phyloP scores from a whole-genome alignment of 35 echinoderm and acorn worm genomes.

The Eucidaris tribuloides region DNA sequence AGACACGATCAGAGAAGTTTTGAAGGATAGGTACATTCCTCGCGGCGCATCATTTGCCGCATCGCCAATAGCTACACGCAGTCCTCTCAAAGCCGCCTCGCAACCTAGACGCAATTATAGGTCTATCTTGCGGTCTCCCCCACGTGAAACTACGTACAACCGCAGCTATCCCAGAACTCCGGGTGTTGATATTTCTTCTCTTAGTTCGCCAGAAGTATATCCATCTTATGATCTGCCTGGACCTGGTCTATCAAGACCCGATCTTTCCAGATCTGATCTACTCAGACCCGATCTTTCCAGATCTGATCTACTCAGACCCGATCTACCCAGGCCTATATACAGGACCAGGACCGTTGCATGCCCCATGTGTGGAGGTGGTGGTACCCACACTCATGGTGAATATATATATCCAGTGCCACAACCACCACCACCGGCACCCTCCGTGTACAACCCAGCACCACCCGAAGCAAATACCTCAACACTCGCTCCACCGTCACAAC shows the following conservation, averaged over 20 bases:
- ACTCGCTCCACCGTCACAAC: neutral
- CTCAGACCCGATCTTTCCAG: neutral
- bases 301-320: neutral
- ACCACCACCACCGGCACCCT: neutral
- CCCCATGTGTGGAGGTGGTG: conserved; percentile 45
- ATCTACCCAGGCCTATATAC: neutral
- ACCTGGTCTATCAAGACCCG: neutral
- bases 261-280: neutral
- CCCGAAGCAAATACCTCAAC: neutral
- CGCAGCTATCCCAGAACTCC: neutral
- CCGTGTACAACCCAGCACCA: neutral
- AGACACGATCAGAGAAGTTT: conserved; percentile 37
- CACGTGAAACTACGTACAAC: neutral
- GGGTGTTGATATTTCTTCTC: neutral
- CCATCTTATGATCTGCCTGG: neutral
- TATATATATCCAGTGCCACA: neutral
- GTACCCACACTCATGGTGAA: conserved; percentile 34
- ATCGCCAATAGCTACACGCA: neutral
- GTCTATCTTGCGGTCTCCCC: neutral
- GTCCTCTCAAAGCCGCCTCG: neutral
- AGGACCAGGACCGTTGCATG: conserved; percentile 6
- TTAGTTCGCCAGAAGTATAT: neutral
- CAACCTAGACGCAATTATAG: neutral
- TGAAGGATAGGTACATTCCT: conserved; percentile 48
- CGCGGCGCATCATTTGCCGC: neutral